Evolutionary conservation across 2,888 invertebrate species (phyloP), one percentile per base, ranked within the genome.

Genomic region (Meganola albula): DNA sequence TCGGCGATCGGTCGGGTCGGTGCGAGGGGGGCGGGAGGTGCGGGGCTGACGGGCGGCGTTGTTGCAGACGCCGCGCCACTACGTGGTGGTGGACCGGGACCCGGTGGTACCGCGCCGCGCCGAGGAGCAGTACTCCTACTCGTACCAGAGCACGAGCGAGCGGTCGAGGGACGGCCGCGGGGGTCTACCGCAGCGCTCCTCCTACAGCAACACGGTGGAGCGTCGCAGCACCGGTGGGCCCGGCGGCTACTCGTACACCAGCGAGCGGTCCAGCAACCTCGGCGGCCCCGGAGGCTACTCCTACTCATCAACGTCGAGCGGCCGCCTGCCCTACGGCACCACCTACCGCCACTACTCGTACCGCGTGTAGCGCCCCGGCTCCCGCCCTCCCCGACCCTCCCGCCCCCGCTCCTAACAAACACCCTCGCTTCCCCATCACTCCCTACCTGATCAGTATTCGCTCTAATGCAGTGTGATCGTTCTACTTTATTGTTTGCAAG

Each of bases 11-110:
- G 65, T 66, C 57, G 66, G 63, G 69, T 58, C 63, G 70, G 73
- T 66, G 74, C 68, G 68, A 62, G 70, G 64, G 68, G 68, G 66
- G 67, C 63, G 63, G 66, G 63, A 69, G 62, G 63, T 63, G 63
- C 58, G 59, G 62, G 53, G 60, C 61, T 58, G 61, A 64, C 60
- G 72, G 67, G 73, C 73, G 67, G 71, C 75, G 87, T 88, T 88
- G 85, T 89, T 90, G 84, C 90, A 95, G 95, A 94, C 92, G 87
- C 94, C 92, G 87, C 93, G 95, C 65, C 92, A 95, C 80, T 92
- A 93, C 89, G 94, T 94, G 88, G 91, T 93, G 86, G 92, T 93
- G 77, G 91, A 91, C 79, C 93, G 94, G 74, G 89, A 91, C 60
- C 90, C 91, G 13, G 39, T 48, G 63, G 82, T 88, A 66, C 88